phyloP scores from a whole-genome alignment of 2,797 vertebrate genomes.

The Gephyroberyx darwinii region DNA sequence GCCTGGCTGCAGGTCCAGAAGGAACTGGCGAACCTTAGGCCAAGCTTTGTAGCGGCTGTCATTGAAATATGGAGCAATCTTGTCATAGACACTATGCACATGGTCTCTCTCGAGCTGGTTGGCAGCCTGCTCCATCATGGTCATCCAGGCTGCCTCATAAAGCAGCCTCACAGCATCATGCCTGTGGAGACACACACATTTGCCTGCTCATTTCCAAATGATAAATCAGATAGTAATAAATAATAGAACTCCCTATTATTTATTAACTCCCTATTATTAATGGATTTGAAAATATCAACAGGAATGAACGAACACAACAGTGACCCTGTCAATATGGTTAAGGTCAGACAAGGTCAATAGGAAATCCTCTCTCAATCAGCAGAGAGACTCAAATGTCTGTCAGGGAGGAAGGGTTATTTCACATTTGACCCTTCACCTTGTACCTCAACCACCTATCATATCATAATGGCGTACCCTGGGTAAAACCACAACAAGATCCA shows the following conservation, averaged over 20 bases:
- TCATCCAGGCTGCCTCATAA: slow-evolving; percentile 59
- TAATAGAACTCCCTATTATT: too few species aligned
- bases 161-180: slow-evolving; percentile 64
- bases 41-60: slow-evolving; percentile 84
- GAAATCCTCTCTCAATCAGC: slow-evolving; percentile 42
- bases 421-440: slow-evolving; percentile 34
- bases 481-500: not conserved
- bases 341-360: slow-evolving; percentile 37
- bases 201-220: slow-evolving; percentile 4
- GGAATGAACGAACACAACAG: not conserved
- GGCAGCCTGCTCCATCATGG: slow-evolving; percentile 84
- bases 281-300: not conserved
- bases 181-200: slow-evolving; percentile 50
- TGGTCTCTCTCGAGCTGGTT: slow-evolving; percentile 81
- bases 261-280: too few species aligned
- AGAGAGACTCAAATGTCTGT: slow-evolving; percentile 43
- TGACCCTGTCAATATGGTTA: slow-evolving; percentile 9
- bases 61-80: slow-evolving; percentile 85
- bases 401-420: slow-evolving; percentile 45
- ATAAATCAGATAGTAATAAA: not conserved
- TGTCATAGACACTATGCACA: slow-evolving; percentile 84
- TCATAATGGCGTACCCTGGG: not conserved
- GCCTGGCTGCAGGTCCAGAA: slow-evolving; percentile 82
- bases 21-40: slow-evolving; percentile 85
- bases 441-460: slow-evolving; percentile 15